phyloP scores from a whole-genome alignment of 2,113 vertebrate genomes.

The Sakesphorus luctuosus region DNA sequence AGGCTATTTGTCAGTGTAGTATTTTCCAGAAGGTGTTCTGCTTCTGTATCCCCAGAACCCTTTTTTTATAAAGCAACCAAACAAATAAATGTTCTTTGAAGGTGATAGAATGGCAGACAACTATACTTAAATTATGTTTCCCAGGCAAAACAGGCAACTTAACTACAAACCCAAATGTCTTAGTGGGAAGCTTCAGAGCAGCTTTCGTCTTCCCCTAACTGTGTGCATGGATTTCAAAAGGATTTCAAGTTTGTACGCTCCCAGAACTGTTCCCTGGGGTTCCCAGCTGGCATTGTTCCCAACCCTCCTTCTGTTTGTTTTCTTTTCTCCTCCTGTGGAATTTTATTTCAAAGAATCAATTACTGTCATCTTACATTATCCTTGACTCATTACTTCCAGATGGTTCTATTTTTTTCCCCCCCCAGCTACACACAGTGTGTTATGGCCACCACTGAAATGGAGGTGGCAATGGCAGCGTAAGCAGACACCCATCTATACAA shows the following conservation, averaged over 20 bases:
- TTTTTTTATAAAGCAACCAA: background rate
- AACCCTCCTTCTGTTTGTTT: conserved; percentile 29
- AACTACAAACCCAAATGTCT: background rate
- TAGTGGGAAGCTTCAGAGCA: background rate
- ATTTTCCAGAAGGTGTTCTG: background rate
- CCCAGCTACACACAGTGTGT: background rate
- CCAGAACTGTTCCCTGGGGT: background rate
- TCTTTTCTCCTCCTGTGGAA: background rate
- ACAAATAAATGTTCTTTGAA: background rate
- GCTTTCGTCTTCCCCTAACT: background rate
- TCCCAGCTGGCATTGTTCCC: background rate
- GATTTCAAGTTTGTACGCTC: background rate
- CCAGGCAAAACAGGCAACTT: background rate
- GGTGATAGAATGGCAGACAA: background rate
- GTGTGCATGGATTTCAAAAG: background rate
- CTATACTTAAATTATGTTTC: background rate
- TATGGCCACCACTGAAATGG: background rate
- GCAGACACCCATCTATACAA: background rate
- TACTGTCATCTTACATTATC: conserved; percentile 42
- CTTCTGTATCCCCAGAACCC: background rate
- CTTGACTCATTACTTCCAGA: conserved; percentile 62
- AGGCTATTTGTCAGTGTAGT: background rate
- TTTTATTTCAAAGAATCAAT: conserved; percentile 48
- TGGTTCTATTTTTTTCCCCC: background rate
- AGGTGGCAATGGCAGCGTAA: background rate